A percentile compares a stretch with the other conserved stretches of the same genome.
phyloP scores from a whole-genome alignment of 2,888 invertebrate genomes.

The Xylota segnis region DNA sequence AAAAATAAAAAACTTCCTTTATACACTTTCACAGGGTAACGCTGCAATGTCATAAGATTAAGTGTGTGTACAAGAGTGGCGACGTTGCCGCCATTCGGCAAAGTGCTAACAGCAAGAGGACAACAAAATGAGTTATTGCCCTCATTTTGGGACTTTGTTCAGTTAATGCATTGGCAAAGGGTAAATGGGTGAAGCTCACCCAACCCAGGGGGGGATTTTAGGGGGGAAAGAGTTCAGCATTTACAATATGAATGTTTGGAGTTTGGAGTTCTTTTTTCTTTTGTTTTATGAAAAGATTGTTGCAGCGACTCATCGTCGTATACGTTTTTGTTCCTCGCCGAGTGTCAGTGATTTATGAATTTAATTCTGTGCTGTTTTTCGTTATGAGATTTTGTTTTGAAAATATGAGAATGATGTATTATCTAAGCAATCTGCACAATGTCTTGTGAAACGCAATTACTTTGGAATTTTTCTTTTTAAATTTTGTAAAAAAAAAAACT shows the following conservation, averaged over 20 bases:
- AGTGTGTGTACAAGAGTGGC: conserved; percentile 58
- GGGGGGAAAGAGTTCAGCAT: conserved; percentile 58
- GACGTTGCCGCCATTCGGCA: conserved; percentile 49
- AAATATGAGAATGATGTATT: conserved; percentile 35
- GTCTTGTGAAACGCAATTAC: conserved; percentile 32
- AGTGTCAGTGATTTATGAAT: conserved; percentile 68
- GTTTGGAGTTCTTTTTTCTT: neutral
- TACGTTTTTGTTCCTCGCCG: conserved; percentile 13
- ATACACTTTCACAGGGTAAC: neutral
- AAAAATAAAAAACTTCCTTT: conserved; percentile 12
- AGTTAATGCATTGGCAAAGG: conserved; percentile 71
- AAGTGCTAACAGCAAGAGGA: conserved; percentile 64
- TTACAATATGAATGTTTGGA: conserved; percentile 58
- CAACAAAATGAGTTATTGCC: conserved; percentile 75
- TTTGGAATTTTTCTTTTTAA: conserved; percentile 5
- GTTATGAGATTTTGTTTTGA: conserved; percentile 39
- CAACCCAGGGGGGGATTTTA: conserved; percentile 8
- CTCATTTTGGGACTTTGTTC: conserved; percentile 73
- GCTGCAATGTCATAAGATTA: conserved; percentile 52
- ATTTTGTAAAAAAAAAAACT: neutral
- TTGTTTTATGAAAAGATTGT: conserved; percentile 11
- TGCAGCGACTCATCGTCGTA: conserved; percentile 43
- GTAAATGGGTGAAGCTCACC: conserved; percentile 16
- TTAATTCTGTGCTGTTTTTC: conserved; percentile 60
- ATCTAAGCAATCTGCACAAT: conserved; percentile 44